Evolutionary conservation across 2,888 invertebrate genomes (phyloP), one percentile per base, ranked within the genome.

Genomic region (Amiota minor): DNA sequence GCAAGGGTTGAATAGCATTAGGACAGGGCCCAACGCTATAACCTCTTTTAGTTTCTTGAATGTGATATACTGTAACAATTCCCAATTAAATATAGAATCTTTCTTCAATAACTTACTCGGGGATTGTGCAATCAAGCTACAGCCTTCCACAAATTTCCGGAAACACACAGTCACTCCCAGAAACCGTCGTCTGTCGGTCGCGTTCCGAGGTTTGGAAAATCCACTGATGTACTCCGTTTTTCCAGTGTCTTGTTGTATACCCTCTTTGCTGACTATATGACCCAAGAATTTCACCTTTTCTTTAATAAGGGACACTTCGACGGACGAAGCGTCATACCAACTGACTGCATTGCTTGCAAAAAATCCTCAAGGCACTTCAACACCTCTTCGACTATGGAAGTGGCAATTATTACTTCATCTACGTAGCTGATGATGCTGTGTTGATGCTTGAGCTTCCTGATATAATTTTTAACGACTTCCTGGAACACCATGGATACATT

Each of bases 131-230:
- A 81, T 78, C 0, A 73, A 67, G 14, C 82, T 77, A 73, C 82
- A 75, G 72, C 73, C 68, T n/a, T 50, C 76, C 1, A 86, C 78
- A 68, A 82, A 88, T 72, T 83, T 85, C 3, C 85, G 70, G 55
- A 87, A 87, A 71, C 81, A 88, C 0, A 77, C 76, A 0, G 87
- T 81, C 2, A 88, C 69, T n/a, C 86, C 85, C 71, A 87, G 56
- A 69, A 87, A 83, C 49, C 82, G 80, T 62, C 82, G 71, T 8
- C 87, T 77, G 68, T 82, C 77, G 8, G 80, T 79, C 0, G 81
- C 75, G 72, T 77, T 82, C 4, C 23, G 75, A 11, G 87, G 84
- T 2, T 62, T 46, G 6, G 80, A 76, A 47, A 82, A 78, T 12
- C 81, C 74, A 14, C 71, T 20, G 14, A 88, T 71, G 1, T 81